A percentile compares a stretch with the other conserved stretches of the same genome.
phyloP scores from a whole-genome alignment of 2,888 invertebrate genomes.

The Brachyopa scutellaris region DNA sequence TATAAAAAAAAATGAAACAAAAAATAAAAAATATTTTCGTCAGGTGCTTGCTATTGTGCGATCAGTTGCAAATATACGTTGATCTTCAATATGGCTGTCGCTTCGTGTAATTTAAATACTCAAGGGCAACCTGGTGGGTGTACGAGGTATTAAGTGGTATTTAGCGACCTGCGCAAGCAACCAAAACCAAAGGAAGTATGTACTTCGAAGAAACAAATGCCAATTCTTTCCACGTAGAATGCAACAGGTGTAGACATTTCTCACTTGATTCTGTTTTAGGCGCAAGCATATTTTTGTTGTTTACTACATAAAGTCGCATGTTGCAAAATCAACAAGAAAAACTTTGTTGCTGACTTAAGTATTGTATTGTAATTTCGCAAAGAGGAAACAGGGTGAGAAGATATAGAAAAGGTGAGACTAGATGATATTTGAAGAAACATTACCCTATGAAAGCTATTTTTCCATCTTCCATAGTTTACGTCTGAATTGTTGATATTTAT shows the following conservation, averaged over 20 bases:
- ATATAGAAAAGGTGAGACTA: not conserved
- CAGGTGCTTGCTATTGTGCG: conserved; percentile 62
- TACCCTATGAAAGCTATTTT: not conserved
- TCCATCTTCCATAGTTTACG: no score
- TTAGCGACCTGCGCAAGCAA: conserved; percentile 26
- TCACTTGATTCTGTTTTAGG: conserved; percentile 56
- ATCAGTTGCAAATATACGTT: conserved; percentile 53
- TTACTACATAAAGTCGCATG: conserved; percentile 27
- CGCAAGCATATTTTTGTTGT: conserved; percentile 17
- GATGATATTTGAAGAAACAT: not conserved
- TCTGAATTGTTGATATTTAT: no score
- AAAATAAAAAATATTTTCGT: conserved; percentile 30
- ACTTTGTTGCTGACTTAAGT: conserved; percentile 25
- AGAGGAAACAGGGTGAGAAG: not conserved
- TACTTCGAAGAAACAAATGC: not conserved
- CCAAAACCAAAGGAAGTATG: conserved; percentile 17
- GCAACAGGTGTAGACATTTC: conserved; percentile 52
- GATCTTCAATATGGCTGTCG: conserved; percentile 54
- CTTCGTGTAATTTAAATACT: conserved; percentile 49
- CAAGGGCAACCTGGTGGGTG: conserved; percentile 57
- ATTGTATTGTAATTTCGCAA: conserved; percentile 9
- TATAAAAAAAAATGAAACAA: no score
- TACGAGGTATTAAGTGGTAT: conserved; percentile 17
- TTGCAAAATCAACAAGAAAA: conserved; percentile 33
- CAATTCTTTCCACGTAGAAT: conserved; percentile 33